Percentiles rank a stretch among this genome's conserved stretches.
Conservation (phyloP, 64 coral and sea anemone genomes). For the Stichodactyla helianthus region DNA sequence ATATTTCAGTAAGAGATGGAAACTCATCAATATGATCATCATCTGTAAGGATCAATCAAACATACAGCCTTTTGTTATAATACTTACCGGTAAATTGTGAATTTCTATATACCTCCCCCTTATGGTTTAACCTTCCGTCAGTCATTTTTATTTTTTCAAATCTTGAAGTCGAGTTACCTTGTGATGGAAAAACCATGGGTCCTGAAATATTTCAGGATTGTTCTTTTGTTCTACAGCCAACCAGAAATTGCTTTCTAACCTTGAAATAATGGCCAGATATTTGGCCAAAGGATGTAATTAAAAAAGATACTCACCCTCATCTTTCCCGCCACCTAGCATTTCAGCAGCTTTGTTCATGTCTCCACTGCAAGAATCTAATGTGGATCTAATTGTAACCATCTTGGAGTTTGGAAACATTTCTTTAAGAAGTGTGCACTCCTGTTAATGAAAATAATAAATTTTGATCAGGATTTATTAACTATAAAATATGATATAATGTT, state of each 20-base stretch:
- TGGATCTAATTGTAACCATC: not conserved
- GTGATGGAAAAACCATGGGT: not conserved
- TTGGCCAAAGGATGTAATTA: not conserved
- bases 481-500: not conserved
- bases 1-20: not conserved
- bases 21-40: not conserved
- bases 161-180: not conserved
- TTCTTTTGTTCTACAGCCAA: no score
- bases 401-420: not conserved
- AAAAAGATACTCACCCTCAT: not conserved
- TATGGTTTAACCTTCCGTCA: no score
- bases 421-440: not conserved
- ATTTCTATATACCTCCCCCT: no score
- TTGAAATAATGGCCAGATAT: not conserved
- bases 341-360: not conserved
- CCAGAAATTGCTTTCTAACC: no score
- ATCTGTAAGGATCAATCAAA: not conserved
- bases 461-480: not conserved
- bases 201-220: no score
- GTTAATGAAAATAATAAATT: slow-evolving; percentile 4
- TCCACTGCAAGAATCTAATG: not conserved
- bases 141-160: not conserved
- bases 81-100: not conserved
- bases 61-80: not conserved
- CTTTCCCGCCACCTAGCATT: not conserved